Evolutionary conservation across 1,140 invertebrate species (phyloP), one percentile per base, ranked within the genome.

Genomic region (Acromyrmex heyeri): DNA sequence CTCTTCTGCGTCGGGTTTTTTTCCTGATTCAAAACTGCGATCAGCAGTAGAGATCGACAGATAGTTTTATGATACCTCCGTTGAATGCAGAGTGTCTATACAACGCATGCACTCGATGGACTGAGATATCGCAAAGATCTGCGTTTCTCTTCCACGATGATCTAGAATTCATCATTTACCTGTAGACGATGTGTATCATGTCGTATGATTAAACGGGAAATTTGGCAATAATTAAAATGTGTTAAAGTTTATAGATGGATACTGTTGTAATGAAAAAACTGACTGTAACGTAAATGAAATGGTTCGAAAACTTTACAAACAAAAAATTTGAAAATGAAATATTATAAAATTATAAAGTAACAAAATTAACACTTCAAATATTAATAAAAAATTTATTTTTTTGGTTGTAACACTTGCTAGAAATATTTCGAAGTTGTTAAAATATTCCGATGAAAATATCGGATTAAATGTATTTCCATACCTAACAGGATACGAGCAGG

Each of bases 41-140:
- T 75, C 30, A 76, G 50, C 73, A 76, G 57, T 55, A n/a, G 59
- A 79, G 81, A 79, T 79, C 69, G 67, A 73, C 72, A 77, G 91
- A 91, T 91, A 90, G 83, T 82, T 86, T 85, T 76, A 78, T 87
- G 65, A 87, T 81, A 27, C 67, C 57, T 59, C 61, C 8, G 65
- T 38, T 87, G 81, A 89, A 90, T 87, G 57, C 77, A 18, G 75
- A 14, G 21, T 55, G 50, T 76, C 38, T 61, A 44, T 44, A 18
- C 55, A 27, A 65, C n/a, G 18, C 18, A n/a, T 62, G 24, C 16
- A 34, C 38, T 61, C 44, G 62, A 55, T 55, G 79, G 34, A 72
- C 65, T 59, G 50, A 73, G 55, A 4, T 61, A 44, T 4, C 24
- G 24, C 55, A 59, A 82, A 59, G 79, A 73, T 73, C 48, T 72